Conservation (phyloP, 1,140 invertebrate species). For the Drosophila pruinosa region DNA sequence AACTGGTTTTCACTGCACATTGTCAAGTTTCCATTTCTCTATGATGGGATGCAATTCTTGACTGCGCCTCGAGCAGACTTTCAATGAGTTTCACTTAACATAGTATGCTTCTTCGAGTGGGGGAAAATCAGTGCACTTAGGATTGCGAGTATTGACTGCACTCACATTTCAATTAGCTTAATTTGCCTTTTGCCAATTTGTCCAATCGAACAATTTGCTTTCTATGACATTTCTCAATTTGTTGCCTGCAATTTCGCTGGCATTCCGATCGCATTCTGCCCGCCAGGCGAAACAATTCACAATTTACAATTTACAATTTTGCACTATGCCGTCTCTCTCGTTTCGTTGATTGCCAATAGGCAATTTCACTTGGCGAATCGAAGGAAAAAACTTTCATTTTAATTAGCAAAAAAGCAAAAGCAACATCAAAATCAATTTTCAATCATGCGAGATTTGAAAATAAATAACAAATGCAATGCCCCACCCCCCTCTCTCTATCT, state of each 20-base stretch:
- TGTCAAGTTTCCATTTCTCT: background rate
- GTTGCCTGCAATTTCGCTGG: slow-evolving; percentile 16
- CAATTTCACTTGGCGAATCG: slow-evolving; percentile 62
- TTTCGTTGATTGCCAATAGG: slow-evolving; percentile 14
- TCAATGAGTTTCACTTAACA: slow-evolving; percentile 12
- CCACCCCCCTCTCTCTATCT: background rate
- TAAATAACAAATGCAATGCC: slow-evolving; percentile 12
- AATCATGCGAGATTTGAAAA: slow-evolving; percentile 40
- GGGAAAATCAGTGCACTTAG: slow-evolving; percentile 26
- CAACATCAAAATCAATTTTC: slow-evolving; percentile 60
- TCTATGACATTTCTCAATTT: slow-evolving; percentile 26
- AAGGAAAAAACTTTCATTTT: slow-evolving; percentile 70
- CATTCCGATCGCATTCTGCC: slow-evolving; percentile 22
- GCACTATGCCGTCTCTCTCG: background rate
- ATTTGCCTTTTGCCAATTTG: slow-evolving; percentile 27
- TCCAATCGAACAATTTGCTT: slow-evolving; percentile 29
- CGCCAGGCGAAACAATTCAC: slow-evolving; percentile 5
- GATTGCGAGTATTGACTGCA: slow-evolving; percentile 27
- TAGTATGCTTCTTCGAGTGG: background rate
- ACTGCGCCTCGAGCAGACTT: background rate
- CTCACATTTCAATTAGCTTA: slow-evolving; percentile 40
- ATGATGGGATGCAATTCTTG: background rate
- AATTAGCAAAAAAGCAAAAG: slow-evolving; percentile 53
- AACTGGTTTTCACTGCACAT: background rate
- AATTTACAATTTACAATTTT: slow-evolving; percentile 20